Base-by-base conservation (phyloP, 2,888 invertebrate genomes). In the Ommatoiulus sabulosus region DNA sequence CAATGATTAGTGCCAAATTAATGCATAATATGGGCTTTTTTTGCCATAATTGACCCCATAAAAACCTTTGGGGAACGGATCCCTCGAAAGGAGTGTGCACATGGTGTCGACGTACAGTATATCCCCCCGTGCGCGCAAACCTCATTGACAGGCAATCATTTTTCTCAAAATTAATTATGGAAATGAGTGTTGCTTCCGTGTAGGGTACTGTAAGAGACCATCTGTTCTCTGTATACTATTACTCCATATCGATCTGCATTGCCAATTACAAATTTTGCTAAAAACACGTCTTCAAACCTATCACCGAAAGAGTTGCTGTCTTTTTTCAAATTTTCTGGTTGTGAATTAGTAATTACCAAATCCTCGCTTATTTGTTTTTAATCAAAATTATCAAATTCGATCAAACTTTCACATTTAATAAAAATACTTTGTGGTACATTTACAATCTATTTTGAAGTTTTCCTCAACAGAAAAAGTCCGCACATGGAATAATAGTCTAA, bases 121-220 rank as follows among this genome's bases (percentile, higher is more conserved):
- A 6, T 24, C 72, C 24, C 72, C 24, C 24, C 24, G 24, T 24
- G 72, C 24, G 72, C 72, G 3, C 72, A 72, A 72, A 72, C 72
- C 72, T 24, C 72, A 72, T 72, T 72, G 72, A 72, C 72, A 72
- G 72, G 72, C 72, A 72, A 72, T 72, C 72, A 72, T 72, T 72
- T 72, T 72, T 72, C 72, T 72, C 72, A 8, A 72, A 72, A 72
- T 72, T 72, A 72, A 72, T 72, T 72, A 72, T 72, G 72, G 72
- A 72, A 72, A 72, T 72, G 72, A 72, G 72, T 72, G 72, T 72
- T 72, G 72, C 72, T 24, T 24, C 72, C 20, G 24, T 72, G 72
- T 72, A 24, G 8, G 72, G 72, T n/a, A n/a, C 72, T 24, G 24
- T 72, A 24, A 24, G 72, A 24, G 35, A 72, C 72, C 72, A 72